phyloP scores from a whole-genome alignment of 2,113 vertebrate species.

The Phoxinus phoxinus region DNA sequence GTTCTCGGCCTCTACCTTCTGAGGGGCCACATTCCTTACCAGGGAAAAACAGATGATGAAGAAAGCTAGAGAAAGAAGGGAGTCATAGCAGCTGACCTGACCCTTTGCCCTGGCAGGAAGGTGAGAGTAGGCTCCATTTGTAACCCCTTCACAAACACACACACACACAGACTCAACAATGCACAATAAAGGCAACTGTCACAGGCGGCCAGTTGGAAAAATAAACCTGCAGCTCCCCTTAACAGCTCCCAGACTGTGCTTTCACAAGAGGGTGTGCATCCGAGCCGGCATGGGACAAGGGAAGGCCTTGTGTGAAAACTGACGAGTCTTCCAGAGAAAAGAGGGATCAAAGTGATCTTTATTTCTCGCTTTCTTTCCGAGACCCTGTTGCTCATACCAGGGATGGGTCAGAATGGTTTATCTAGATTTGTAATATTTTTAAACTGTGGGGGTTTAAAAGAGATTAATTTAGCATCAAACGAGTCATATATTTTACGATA shows the following conservation, averaged over 20 bases:
- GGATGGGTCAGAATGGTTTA: not conserved
- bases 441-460: not conserved
- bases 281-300: constrained; percentile 80
- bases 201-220: constrained; percentile 82
- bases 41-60: constrained; percentile 77
- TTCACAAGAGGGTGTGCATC: constrained; percentile 70
- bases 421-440: not conserved
- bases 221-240: constrained; percentile 81
- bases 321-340: constrained; percentile 74
- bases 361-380: constrained; percentile 64
- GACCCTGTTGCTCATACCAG: constrained; percentile 47
- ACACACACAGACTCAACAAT: constrained; percentile 81
- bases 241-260: constrained; percentile 83
- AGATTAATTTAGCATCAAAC: not conserved
- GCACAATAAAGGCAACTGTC: constrained; percentile 90
- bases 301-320: constrained; percentile 83
- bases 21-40: constrained; percentile 82
- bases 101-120: constrained; percentile 81
- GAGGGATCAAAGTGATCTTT: constrained; percentile 78
- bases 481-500: no score
- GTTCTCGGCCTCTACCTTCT: constrained; percentile 78
- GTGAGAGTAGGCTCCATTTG: constrained; percentile 86
- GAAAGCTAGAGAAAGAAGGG: constrained; percentile 55
- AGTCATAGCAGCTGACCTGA: constrained; percentile 64
- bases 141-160: constrained; percentile 64